Evolutionary conservation across 2,797 vertebrate genomes (phyloP), one percentile per base, ranked within the genome.

Genomic region (Schizothorax lantsangensis): DNA sequence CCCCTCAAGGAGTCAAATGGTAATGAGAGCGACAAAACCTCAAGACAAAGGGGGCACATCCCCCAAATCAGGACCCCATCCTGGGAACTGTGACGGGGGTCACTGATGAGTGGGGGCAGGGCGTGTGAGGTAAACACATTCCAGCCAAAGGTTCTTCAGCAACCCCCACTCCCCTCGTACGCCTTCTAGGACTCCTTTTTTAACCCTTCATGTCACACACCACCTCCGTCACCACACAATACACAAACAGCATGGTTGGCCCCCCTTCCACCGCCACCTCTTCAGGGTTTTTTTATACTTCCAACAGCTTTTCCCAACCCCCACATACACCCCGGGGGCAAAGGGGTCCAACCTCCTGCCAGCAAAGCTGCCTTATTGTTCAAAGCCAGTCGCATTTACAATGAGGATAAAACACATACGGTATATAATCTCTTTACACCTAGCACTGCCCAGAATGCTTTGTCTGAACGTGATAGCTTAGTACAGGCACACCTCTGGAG

Each of bases 331-430:
- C 88, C 79, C 4, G 43, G 80, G 86, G 87, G 90, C 89, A 90
- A 91, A 89, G 85, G 80, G 66, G 90, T 87, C 72, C 80, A 75
- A 90, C 89, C 89, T 88, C 89, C 86, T 85, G 89, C 88, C 84
- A 85, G 91, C 87, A 90, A 90, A 90, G 89, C 89, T 87, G 87
- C 86, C 84, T 85, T 88, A 88, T 89, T 90, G 91, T 91, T 91
- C 83, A 91, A 89, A 91, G 75, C 17, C 86, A 89, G 89, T 71
- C 74, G 36, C 79, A 72, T 85, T 89, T 82, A 87, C n/a, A 72
- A 75, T 33, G 47, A 84, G 90, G 90, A 89, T 88, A 85, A 88
- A 89, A 90, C 88, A 88, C 87, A 90, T 88, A 89, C 54, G 86
- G 36, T 81, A 81, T 77, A 84, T 89, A 90, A 90, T 89, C 89